phyloP scores from a whole-genome alignment of 2,797 vertebrate genomes.

The Astyanax mexicanus region DNA sequence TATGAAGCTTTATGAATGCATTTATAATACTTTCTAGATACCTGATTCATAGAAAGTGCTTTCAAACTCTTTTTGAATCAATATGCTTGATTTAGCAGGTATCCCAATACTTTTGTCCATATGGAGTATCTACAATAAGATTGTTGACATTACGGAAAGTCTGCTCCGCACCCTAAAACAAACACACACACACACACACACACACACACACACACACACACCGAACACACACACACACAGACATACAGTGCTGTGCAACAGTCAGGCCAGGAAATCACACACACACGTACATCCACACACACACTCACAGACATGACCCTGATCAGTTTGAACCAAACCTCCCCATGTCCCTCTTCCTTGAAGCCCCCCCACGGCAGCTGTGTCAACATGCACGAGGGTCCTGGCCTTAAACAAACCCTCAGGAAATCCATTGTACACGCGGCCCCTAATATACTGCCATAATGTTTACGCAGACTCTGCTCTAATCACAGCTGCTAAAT shows the following conservation, averaged over 20 bases:
- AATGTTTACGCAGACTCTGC: slow-evolving; percentile 51
- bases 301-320: slow-evolving; percentile 55
- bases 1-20: no score
- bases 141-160: background rate
- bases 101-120: no score
- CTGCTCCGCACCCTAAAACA: background rate
- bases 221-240: slow-evolving; percentile 39
- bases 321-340: slow-evolving; percentile 64
- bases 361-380: slow-evolving; percentile 73
- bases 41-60: no score
- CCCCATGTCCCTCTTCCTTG: slow-evolving; percentile 55
- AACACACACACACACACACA: slow-evolving; percentile 31
- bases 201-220: slow-evolving; percentile 48
- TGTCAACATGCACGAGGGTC: slow-evolving; percentile 79
- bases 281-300: background rate
- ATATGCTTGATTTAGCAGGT: no score
- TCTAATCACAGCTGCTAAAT: slow-evolving; percentile 50
- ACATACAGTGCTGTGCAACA: slow-evolving; percentile 22
- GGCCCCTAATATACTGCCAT: slow-evolving; percentile 61
- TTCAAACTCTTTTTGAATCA: no score
- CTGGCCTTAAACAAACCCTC: slow-evolving; percentile 76
- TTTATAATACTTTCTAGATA: no score
- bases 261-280: slow-evolving; percentile 1
- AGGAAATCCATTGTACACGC: slow-evolving; percentile 66
- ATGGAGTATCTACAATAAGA: background rate